These are phyloP conservation scores for Drosophila multiciliata DNA, from an alignment of 2,888 invertebrate species.

Conservation along the genomic window DNA sequence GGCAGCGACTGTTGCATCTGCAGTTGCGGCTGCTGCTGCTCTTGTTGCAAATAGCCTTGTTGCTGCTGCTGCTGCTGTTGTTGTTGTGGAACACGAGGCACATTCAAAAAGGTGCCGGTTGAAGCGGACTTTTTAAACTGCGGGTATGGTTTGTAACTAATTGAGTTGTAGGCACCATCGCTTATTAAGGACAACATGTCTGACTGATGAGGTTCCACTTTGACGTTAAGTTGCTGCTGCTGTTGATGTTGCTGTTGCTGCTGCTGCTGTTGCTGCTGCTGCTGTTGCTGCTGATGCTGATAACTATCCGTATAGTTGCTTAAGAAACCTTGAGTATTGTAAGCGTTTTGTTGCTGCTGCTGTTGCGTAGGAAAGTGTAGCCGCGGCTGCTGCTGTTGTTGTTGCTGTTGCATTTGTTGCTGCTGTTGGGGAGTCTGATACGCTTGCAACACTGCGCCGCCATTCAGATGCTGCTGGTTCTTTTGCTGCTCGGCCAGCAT, in stretches of 20 bases:
- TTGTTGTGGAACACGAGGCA: constrained; percentile 69
- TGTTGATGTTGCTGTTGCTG: constrained; percentile 36
- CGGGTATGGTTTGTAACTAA: constrained; percentile 82
- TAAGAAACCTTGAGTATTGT: constrained; percentile 59
- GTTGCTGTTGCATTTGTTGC: constrained; percentile 50
- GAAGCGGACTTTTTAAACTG: constrained; percentile 83
- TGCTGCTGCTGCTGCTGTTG: constrained; percentile 50
- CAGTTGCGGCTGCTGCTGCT: constrained; percentile 57
- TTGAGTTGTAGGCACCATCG: constrained; percentile 58
- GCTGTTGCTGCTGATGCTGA: constrained; percentile 58
- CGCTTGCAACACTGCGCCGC: constrained; percentile 62
- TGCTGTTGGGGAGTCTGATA: constrained; percentile 74
- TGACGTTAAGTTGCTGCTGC: constrained; percentile 77
- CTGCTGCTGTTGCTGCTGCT: constrained; percentile 52
- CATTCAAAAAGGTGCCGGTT: constrained; percentile 82
- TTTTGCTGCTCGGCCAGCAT: constrained; percentile 84
- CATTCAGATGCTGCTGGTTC: constrained; percentile 73
- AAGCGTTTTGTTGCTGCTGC: constrained; percentile 50
- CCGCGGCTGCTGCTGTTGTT: constrained; percentile 60
- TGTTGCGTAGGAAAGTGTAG: constrained; percentile 63
- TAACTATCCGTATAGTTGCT: constrained; percentile 60
- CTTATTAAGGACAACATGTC: constrained; percentile 78
- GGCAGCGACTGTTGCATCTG: constrained; percentile 68
- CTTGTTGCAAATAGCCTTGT: constrained; percentile 69
- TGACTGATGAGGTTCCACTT: constrained; percentile 76